These are phyloP conservation scores for Erinaceus europaeus DNA, from an alignment of 2,113 vertebrate genomes.

Conservation along the genomic window DNA sequence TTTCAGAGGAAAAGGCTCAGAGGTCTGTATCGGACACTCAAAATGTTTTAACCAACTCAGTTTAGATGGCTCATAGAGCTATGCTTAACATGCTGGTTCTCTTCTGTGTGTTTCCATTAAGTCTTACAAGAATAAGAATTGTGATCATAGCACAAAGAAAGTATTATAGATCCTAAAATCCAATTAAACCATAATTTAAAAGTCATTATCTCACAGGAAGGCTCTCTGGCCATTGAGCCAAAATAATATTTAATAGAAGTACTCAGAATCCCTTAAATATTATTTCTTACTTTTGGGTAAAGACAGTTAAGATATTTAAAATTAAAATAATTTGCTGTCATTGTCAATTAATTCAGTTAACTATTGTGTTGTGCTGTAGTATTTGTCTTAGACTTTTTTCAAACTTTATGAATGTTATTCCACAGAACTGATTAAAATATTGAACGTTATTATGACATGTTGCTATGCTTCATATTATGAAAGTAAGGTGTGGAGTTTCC, in stretches of 20 bases:
- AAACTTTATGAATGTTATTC: conserved; percentile 15
- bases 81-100: neutral
- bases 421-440: conserved; percentile 47
- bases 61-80: neutral
- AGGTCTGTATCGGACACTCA: neutral
- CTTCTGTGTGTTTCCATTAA: neutral
- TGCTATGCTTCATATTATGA: neutral
- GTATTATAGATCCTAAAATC: neutral
- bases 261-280: neutral
- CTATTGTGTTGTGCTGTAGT: conserved; percentile 10
- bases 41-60: neutral
- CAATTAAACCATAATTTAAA: neutral
- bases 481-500: neutral
- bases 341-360: conserved; percentile 12
- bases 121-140: neutral
- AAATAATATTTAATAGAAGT: neutral
- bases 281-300: conserved; percentile 31
- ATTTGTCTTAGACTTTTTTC: conserved; percentile 33
- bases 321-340: conserved; percentile 5
- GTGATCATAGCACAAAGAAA: neutral
- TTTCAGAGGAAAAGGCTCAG: neutral
- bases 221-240: neutral
- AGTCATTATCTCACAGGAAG: neutral
- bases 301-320: neutral
- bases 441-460: neutral